Base-by-base conservation (phyloP, 2,888 invertebrate genomes). In the Microctonus aethiopoides region DNA sequence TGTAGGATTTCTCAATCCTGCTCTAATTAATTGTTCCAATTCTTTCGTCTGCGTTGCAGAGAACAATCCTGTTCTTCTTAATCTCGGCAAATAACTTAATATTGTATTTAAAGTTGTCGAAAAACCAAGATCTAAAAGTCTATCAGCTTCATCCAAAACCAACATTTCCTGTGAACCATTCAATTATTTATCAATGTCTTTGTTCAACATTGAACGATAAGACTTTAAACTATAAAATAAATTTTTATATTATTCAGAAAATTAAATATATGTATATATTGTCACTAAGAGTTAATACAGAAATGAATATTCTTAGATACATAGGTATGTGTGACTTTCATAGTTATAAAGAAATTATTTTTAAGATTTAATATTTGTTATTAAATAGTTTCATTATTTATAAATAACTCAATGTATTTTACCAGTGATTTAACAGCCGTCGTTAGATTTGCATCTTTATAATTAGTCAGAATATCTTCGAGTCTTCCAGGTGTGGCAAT, bases 21-120 rank as follows among this genome's bases (percentile, higher is more conserved):
- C 98, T 78, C 97, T 89, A 63, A 98, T 94, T 13, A 99, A 87
- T 80, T 96, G 94, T 73, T 95, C 92, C 0, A 98, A 90, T 87
- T 98, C 95, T 81, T 96, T 95, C 0, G 98, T 98, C 88, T 99
- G 99, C 1, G 99, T 99, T 0, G 99, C 99, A 0, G 99, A 99
- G 88, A 99, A 99, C n/a, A 99, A 89, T 0, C 98, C 98, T 0
- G 99, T 99, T 77, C 98, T 90, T 34, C 99, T 89, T 82, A 97
- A 96, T 39, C 97, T 92, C 0, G 99, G 99, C 46, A 99, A 87
- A 86, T 94, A 95, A 76, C 93, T 92, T 4, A 99, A 89, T 77
- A 99, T 98, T 16, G 93, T 93, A 77, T 95, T 94, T 16, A 99
- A 88, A 1, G 94, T 92, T 13, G 91, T 88, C 77, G 93, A 93